Conservation (phyloP, 2,888 invertebrate genomes). For the Mylabris sibirica region DNA sequence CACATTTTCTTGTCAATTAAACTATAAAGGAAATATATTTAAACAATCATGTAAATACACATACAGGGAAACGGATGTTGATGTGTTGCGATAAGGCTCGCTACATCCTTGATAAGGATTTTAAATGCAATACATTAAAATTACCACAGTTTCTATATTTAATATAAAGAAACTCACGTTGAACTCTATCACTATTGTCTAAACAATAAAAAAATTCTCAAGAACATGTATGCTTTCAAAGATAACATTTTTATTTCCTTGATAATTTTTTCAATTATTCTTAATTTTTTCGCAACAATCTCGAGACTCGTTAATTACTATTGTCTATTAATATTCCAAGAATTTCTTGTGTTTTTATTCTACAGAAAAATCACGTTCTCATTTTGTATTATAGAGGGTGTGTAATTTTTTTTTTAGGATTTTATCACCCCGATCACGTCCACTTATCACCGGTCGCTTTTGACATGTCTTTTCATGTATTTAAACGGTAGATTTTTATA, state of each 20-base stretch:
- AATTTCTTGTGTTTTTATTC: not conserved
- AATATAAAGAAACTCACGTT: not conserved
- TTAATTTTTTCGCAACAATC: not conserved
- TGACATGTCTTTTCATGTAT: constrained; percentile 4
- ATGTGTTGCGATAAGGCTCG: not conserved
- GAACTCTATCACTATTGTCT: not conserved
- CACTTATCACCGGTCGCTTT: not conserved
- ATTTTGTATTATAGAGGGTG: not conserved
- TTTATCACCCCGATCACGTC: not conserved
- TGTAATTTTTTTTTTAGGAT: not conserved
- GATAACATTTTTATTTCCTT: not conserved
- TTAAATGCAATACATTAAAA: not conserved
- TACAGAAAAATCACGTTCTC: not conserved
- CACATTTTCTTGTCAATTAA: not conserved
- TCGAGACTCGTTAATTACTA: not conserved
- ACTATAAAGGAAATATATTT: no score
- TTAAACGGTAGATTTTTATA: not conserved
- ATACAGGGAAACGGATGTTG: constrained; percentile 9
- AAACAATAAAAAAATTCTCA: not conserved
- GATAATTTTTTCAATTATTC: not conserved
- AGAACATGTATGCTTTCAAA: not conserved
- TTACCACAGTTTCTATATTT: not conserved
- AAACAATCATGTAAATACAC: not conserved
- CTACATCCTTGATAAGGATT: not conserved
- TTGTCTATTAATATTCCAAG: not conserved